phyloP scores from a whole-genome alignment of 2,888 invertebrate species.

The Lepeophtheirus nordmannii region DNA sequence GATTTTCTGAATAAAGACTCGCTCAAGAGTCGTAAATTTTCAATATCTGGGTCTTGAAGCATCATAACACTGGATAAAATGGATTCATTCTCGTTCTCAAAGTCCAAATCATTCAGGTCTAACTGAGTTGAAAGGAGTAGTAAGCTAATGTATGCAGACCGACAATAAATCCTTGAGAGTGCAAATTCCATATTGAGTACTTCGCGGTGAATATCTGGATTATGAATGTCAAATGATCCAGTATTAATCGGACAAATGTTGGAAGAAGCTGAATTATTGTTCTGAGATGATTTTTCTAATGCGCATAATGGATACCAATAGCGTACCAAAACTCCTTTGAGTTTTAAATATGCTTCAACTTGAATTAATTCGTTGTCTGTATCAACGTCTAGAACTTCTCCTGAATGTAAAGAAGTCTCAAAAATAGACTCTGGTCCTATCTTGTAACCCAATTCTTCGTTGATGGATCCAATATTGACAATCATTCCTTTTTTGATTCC shows the following conservation, averaged over 20 bases:
- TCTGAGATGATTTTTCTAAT: conserved; percentile 33
- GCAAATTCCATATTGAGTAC: conserved; percentile 32
- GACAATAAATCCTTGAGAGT: conserved; percentile 33
- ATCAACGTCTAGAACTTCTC: conserved; percentile 35
- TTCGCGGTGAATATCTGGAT: conserved; percentile 30
- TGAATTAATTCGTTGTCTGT: conserved; percentile 34
- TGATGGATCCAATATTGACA: conserved; percentile 32
- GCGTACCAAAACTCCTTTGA: conserved; percentile 35
- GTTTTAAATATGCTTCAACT: conserved; percentile 35
- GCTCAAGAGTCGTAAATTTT: conserved; percentile 34
- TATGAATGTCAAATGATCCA: conserved; percentile 24
- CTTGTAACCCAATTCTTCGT: conserved; percentile 32
- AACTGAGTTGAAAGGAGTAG: conserved; percentile 31
- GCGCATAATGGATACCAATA: conserved; percentile 36
- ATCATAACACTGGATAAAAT: conserved; percentile 29
- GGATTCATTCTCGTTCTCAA: conserved; percentile 29
- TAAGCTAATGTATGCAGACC: conserved; percentile 33
- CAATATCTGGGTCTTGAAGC: conserved; percentile 33
- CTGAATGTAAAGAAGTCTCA: conserved; percentile 35
- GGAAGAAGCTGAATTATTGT: conserved; percentile 24
- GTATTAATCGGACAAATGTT: neutral
- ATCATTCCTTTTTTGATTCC: conserved; percentile 34
- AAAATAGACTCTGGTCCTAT: conserved; percentile 35
- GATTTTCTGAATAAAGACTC: neutral
- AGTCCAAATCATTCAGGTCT: neutral